Evolutionary conservation across 2,797 vertebrate species (phyloP), one percentile per base, ranked within the genome.

Genomic region (Esox lucius): DNA sequence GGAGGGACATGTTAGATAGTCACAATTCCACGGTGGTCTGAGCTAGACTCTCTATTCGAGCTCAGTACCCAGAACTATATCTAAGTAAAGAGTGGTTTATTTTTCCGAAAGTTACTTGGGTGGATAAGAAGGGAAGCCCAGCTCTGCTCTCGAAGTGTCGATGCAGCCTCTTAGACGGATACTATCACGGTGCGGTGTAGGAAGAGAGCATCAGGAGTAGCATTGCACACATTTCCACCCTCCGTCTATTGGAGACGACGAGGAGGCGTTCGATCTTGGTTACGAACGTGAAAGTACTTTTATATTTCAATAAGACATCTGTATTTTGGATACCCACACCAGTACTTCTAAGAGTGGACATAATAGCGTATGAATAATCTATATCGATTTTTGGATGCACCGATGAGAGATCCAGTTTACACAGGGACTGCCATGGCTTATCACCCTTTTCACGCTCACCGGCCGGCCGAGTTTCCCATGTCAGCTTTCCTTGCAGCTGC

Each of bases 371-470:
- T 80, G 77, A 75, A 76, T 6, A 66, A 78, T 79, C 79, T 26
- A 87, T 81, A 78, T 86, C 85, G 79, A 86, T 89, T 87, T 71
- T 87, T 93, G 93, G 93, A 94, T 91, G 91, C 91, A 93, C 93
- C 86, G 94, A 97, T 98, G 96, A 96, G 95, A 97, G 95, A 95
- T 91, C 95, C 95, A 89, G 94, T 95, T 77, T 90, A 94, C 79
- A 88, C 93, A 88, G 93, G 91, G 91, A 93, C 91, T 87, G 93
- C 91, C 90, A 99, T 98, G 97, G 95, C 96, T 93, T 96, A 96
- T 92, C 94, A 95, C 85, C 95, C 96, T 77, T 96, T 96, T 91
- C 94, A 95, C 85, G 90, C 93, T 86, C 95, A 95, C 87, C 93
- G 94, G 91, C 91, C 94, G 66, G 94, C 93, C 88, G 95, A 96